These are phyloP conservation scores for Pedionomus torquatus DNA, from an alignment of 2,113 vertebrate genomes.

Conservation along the genomic window DNA sequence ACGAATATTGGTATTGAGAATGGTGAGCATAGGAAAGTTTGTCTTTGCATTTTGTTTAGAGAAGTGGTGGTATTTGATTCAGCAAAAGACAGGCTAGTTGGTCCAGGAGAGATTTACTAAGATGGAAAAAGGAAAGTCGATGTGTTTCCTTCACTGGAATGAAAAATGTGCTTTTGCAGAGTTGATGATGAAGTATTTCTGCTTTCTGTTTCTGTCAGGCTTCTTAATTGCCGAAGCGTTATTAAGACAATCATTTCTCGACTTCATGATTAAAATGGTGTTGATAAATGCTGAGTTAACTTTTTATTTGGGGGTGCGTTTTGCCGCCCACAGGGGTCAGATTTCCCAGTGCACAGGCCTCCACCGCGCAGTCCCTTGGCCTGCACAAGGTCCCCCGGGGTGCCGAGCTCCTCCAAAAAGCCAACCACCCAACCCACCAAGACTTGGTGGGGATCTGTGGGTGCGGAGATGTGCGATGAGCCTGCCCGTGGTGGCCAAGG, in stretches of 20 bases:
- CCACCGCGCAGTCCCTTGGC: background rate
- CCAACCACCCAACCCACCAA: background rate
- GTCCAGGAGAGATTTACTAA: constrained; percentile 12
- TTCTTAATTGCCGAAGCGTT: constrained; percentile 29
- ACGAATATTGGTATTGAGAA: background rate
- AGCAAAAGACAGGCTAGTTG: background rate
- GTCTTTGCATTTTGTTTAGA: background rate
- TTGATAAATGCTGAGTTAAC: background rate
- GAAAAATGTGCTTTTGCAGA: background rate
- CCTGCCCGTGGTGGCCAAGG: background rate
- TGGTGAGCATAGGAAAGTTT: background rate
- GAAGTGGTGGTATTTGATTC: background rate
- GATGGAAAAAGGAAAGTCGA: background rate
- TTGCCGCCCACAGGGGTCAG: rapidly evolving
- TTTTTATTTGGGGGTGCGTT: background rate
- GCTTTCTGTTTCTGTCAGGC: constrained; percentile 32
- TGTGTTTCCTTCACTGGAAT: constrained; percentile 12
- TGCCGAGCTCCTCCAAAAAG: background rate
- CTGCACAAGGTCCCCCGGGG: background rate
- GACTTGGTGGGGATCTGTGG: background rate
- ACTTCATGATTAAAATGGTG: constrained; percentile 7
- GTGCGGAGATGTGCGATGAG: background rate
- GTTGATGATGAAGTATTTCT: background rate
- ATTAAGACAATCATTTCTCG: constrained; percentile 16
- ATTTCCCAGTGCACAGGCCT: background rate